Conservation (phyloP, 2,113 vertebrate genomes). For the Upupa epops region DNA sequence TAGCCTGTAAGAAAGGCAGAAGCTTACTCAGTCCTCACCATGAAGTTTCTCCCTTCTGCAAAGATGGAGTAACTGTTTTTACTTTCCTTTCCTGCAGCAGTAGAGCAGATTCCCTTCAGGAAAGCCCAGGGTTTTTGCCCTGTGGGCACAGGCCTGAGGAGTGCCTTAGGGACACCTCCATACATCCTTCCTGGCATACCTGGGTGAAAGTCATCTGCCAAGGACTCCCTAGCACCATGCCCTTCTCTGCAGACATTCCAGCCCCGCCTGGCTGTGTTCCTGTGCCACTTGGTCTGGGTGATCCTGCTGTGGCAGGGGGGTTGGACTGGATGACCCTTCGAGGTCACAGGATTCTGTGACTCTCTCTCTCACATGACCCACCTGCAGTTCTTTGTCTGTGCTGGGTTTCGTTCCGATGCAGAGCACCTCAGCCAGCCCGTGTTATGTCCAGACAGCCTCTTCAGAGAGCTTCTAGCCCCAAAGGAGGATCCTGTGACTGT, state of each 20-base stretch:
- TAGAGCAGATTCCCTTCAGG: background rate
- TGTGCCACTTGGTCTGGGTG: no score
- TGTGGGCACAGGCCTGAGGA: background rate
- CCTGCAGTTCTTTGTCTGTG: background rate
- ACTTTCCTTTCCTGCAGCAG: background rate
- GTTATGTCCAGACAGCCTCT: background rate
- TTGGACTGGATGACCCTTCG: no score
- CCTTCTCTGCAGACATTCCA: no score
- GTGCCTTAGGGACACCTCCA: background rate
- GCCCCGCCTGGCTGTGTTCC: no score
- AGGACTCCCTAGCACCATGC: background rate
- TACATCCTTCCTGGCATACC: background rate
- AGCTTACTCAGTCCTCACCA: background rate
- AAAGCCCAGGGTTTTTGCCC: background rate
- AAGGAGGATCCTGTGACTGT: background rate
- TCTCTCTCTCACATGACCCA: rapidly evolving
- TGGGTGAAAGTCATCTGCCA: background rate
- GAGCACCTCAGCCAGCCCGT: background rate
- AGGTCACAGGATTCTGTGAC: no score
- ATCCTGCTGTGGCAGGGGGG: no score
- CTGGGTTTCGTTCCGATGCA: background rate
- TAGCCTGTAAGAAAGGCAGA: background rate
- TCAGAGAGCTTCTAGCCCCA: background rate
- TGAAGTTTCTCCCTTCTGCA: background rate
- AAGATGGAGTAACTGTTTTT: background rate